These are phyloP conservation scores for Aleadryas rufinucha DNA, from an alignment of 2,113 vertebrate species.

Conservation along the genomic window DNA sequence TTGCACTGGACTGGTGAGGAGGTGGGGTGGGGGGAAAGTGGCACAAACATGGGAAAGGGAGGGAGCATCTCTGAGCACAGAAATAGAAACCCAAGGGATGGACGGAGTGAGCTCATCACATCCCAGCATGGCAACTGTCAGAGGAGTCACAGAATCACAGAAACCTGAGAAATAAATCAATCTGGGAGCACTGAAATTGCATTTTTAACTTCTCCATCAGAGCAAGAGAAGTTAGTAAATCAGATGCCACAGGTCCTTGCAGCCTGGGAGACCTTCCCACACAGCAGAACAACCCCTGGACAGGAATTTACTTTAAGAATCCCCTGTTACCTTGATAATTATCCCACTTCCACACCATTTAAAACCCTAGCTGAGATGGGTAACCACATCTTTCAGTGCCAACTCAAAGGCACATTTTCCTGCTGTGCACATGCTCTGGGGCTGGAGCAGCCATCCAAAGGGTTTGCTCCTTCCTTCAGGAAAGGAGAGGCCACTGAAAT, in stretches of 20 bases:
- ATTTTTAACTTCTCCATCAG: not conserved
- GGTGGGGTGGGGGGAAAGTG: fast-evolving
- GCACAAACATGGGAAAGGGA: fast-evolving
- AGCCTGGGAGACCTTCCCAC: not conserved
- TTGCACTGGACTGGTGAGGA: not conserved
- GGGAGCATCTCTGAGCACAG: not conserved
- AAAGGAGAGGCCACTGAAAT: fast-evolving
- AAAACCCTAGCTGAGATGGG: not conserved
- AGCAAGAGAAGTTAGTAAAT: not conserved
- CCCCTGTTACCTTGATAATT: not conserved
- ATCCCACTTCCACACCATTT: not conserved
- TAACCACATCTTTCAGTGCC: not conserved
- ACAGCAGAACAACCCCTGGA: not conserved
- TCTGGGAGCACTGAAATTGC: not conserved
- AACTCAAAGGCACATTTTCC: not conserved
- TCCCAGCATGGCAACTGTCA: not conserved
- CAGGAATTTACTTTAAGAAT: not conserved
- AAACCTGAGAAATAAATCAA: fast-evolving
- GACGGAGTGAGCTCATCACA: not conserved
- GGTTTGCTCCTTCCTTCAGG: not conserved
- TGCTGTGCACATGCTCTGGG: not conserved
- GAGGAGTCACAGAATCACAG: not conserved
- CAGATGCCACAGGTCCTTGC: not conserved
- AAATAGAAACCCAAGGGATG: fast-evolving
- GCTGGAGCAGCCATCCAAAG: not conserved